Base-by-base conservation (phyloP, 2,888 invertebrate species). In the Andrena chrysosceles region DNA sequence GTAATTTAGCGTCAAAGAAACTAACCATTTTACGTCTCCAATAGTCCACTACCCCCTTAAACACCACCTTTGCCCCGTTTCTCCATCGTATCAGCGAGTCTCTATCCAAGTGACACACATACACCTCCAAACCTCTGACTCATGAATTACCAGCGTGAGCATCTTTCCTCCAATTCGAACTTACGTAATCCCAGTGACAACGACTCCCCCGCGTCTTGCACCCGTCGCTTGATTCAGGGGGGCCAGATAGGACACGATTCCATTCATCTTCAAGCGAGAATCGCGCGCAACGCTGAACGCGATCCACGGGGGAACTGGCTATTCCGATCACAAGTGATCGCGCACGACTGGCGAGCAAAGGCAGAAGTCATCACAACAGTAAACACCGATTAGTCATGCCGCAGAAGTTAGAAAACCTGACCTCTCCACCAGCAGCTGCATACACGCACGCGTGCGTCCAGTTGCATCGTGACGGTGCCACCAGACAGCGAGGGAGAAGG, bases 351-450 rank as follows among this genome's bases (percentile, higher is more conserved):
- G 31, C 74, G 42, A 31, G 56, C 56, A 23, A 62, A 80, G 33
- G 42, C 35, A 70, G 80, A 68, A 88, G 82, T 89, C 83, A 77
- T 84, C 87, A 67, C 86, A 80, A 85, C 83, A 83, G 85, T 89
- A 89, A 85, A 85, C 88, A 85, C 70, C 72, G 88, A 84, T 89
- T 89, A 89, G 78, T 89, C 89, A 88, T 83, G n/a, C 78, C 48
- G 29, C 54, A 69, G 73, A 62, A 72, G 70, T 77, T 68, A 77
- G 83, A 88, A 78, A 85, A 86, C 81, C 89, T 81, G 89, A 84
- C 85, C 87, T 77, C 67, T 77, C 66, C 54, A 10, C 13, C 23
- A 42, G 48, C 54, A 54, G 68, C 48, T 23, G 26, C 42, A 42
- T 10, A 10, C 33, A 33, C 29, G 31, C 23, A 13, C 23, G 7